phyloP scores from a whole-genome alignment of 2,888 invertebrate genomes.

The Autographa pulchrina region DNA sequence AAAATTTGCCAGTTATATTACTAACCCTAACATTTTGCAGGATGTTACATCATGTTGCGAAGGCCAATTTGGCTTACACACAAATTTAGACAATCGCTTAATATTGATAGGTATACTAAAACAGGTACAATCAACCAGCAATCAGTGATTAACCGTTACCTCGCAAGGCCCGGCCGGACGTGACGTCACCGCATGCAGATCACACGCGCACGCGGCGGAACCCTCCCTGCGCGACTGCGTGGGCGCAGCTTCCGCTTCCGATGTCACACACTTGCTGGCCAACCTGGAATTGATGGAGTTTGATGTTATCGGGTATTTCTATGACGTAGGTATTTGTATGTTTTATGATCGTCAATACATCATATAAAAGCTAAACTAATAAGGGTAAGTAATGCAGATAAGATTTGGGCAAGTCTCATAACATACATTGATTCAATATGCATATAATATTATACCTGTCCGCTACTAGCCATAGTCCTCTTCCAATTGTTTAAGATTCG shows the following conservation, averaged over 20 bases:
- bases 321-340: background rate
- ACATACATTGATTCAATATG: too few species aligned
- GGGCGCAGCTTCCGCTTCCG: conserved; percentile 87
- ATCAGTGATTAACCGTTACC: conserved; percentile 70
- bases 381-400: too few species aligned
- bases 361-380: too few species aligned
- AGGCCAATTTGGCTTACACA: conserved; percentile 10
- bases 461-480: too few species aligned
- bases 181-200: conserved; percentile 72
- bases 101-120: conserved; percentile 31
- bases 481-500: too few species aligned
- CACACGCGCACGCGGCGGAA: conserved; percentile 72
- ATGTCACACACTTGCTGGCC: conserved; percentile 73
- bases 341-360: too few species aligned
- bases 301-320: background rate
- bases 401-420: too few species aligned
- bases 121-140: conserved; percentile 52
- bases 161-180: conserved; percentile 73
- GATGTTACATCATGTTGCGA: background rate
- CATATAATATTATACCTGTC: too few species aligned
- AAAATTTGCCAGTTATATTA: too few species aligned
- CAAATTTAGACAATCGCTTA: conserved; percentile 25
- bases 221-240: conserved; percentile 62
- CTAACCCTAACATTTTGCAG: too few species aligned
- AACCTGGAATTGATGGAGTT: conserved; percentile 36